phyloP scores from a whole-genome alignment of 2,888 invertebrate genomes.

The Tachystola acroxantha region DNA sequence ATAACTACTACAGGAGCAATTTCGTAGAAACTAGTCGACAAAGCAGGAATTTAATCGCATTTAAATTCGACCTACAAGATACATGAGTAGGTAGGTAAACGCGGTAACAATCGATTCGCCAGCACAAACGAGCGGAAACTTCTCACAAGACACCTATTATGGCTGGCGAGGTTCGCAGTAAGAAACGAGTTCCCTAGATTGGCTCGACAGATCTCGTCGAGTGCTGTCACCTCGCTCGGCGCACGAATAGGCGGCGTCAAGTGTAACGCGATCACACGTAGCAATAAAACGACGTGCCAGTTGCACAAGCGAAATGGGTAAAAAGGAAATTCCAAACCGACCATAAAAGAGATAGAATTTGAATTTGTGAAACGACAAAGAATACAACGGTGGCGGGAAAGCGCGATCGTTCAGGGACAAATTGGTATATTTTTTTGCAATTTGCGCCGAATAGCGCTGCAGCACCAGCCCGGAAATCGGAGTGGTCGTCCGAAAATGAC shows the following conservation, averaged over 20 bases:
- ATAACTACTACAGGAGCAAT: not conserved
- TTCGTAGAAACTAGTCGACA: no score
- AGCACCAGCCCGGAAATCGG: slow-evolving; percentile 43
- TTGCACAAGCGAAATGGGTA: slow-evolving; percentile 10
- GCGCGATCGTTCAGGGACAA: slow-evolving; percentile 18
- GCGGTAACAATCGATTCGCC: slow-evolving; percentile 32
- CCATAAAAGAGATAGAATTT: slow-evolving; percentile 15
- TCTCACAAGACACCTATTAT: slow-evolving; percentile 28
- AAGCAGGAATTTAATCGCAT: not conserved
- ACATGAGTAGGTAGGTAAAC: no score
- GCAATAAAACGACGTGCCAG: not conserved
- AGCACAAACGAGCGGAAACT: slow-evolving; percentile 37
- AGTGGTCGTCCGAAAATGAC: slow-evolving; percentile 53
- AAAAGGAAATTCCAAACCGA: slow-evolving; percentile 16
- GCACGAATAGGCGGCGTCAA: slow-evolving; percentile 33
- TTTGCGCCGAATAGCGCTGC: slow-evolving; percentile 20
- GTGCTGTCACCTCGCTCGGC: slow-evolving; percentile 35
- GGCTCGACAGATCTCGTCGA: slow-evolving; percentile 29
- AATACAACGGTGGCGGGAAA: slow-evolving; percentile 13
- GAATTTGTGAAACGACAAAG: slow-evolving; percentile 10
- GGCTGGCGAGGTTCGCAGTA: slow-evolving; percentile 30
- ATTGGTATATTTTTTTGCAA: slow-evolving; percentile 31
- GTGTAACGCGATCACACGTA: slow-evolving; percentile 24
- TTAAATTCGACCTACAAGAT: not conserved
- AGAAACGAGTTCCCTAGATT: slow-evolving; percentile 41